Evolutionary conservation across 2,888 invertebrate genomes (phyloP).

Genomic region (Drosophila aldrichi): DNA sequence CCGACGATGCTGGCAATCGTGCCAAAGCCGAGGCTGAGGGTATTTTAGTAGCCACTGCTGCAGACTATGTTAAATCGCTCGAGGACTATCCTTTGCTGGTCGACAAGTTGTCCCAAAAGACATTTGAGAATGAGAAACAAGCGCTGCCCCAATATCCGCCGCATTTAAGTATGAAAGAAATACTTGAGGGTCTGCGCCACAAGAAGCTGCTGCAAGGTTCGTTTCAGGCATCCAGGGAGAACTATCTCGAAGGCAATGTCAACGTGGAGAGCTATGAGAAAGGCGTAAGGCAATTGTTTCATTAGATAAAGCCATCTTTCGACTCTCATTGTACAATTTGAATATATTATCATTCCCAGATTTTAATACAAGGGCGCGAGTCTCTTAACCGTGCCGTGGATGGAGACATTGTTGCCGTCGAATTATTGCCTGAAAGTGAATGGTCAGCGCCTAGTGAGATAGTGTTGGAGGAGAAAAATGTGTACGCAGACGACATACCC

Average conservation of each 20-base stretch:
- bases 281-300: constrained; percentile 87
- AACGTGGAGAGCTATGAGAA: constrained; percentile 92
- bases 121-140: constrained; percentile 87
- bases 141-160: constrained; percentile 92
- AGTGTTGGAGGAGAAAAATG: constrained; percentile 89
- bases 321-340: background rate
- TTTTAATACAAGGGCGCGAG: constrained; percentile 93
- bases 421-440: constrained; percentile 93
- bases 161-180: constrained; percentile 91
- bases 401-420: constrained; percentile 96
- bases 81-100: constrained; percentile 89
- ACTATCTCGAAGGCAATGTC: constrained; percentile 96
- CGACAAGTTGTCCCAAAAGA: constrained; percentile 92
- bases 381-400: constrained; percentile 97
- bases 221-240: constrained; percentile 95
- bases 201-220: constrained; percentile 92
- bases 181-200: constrained; percentile 92
- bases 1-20: constrained; percentile 93
- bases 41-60: constrained; percentile 88
- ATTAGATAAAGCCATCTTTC: background rate
- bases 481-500: constrained; percentile 88
- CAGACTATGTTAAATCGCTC: constrained; percentile 91
- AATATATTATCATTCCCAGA: constrained; percentile 85
- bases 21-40: constrained; percentile 90
- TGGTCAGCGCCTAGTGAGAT: constrained; percentile 97